A percentile compares a stretch with the other conserved stretches of the same genome.
Evolutionary conservation across 2,113 vertebrate genomes (phyloP).

Genomic region (Alosa alosa): DNA sequence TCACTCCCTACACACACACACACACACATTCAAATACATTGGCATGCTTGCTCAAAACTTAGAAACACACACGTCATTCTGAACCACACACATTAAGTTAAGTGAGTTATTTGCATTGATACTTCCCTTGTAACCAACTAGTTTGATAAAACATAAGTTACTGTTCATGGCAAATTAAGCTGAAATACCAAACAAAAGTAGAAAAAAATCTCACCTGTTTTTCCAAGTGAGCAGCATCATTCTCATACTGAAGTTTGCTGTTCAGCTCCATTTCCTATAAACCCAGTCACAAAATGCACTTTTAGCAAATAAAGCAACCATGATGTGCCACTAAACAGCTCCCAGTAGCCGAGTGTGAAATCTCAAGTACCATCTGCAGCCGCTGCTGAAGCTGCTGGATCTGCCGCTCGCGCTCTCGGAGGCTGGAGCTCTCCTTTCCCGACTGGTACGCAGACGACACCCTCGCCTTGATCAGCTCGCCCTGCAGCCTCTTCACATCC

Average conservation of each 20-base stretch:
- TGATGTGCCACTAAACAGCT: neutral
- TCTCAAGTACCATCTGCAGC: constrained; percentile 75
- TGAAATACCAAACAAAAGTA: neutral
- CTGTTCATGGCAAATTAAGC: neutral
- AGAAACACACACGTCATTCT: neutral
- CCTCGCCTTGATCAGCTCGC: constrained; percentile 81
- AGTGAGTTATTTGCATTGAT: neutral
- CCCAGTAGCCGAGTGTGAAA: neutral
- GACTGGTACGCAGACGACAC: constrained; percentile 71
- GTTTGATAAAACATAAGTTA: neutral
- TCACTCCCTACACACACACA: constrained; percentile 70
- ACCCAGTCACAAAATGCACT: neutral
- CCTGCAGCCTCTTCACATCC: constrained; percentile 81
- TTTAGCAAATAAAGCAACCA: neutral
- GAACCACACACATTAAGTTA: constrained; percentile 6
- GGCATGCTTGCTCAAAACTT: neutral
- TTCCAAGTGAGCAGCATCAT: constrained; percentile 70
- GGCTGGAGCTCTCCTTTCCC: constrained; percentile 71
- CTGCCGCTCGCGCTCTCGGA: constrained; percentile 74
- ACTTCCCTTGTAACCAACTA: neutral
- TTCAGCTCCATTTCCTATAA: constrained; percentile 80
- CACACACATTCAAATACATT: constrained; percentile 2
- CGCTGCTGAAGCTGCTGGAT: constrained; percentile 80
- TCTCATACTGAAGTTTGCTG: constrained; percentile 78
- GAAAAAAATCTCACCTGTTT: constrained; percentile 73